A percentile compares a stretch with the other conserved stretches of the same genome.
Evolutionary conservation across 2,797 vertebrate genomes (phyloP).

Genomic region (Melanotaenia nigrans): DNA sequence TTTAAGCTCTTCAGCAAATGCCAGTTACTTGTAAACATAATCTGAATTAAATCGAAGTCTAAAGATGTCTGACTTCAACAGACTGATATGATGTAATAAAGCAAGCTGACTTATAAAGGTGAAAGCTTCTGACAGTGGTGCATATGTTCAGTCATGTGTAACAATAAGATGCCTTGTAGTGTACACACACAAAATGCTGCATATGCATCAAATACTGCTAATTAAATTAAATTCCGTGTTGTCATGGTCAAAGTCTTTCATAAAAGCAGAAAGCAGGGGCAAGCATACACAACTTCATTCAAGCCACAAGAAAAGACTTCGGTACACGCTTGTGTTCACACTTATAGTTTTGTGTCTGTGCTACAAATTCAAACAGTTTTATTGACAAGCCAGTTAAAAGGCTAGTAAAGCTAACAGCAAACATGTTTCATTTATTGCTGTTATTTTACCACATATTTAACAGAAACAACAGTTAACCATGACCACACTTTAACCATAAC

Average conservation of each 20-base stretch:
- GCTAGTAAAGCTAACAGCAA: conserved; percentile 34
- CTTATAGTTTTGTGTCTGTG: conserved; percentile 18
- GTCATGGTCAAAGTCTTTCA: conserved; percentile 4
- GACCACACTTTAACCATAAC: conserved; percentile 38
- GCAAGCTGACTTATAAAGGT: not conserved
- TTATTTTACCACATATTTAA: conserved; percentile 27
- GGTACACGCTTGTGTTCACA: conserved; percentile 16
- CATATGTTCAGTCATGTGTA: not conserved
- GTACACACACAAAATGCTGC: conserved; percentile 5
- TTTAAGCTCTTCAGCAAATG: not conserved
- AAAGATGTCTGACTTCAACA: not conserved
- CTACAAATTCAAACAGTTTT: conserved; percentile 27
- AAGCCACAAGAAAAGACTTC: conserved; percentile 21
- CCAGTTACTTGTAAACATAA: not conserved
- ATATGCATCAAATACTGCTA: conserved; percentile 14
- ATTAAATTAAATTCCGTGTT: not conserved
- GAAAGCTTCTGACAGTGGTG: not conserved
- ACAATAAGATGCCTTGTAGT: not conserved
- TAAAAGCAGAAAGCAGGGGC: conserved; percentile 19
- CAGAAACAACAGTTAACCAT: conserved; percentile 16
- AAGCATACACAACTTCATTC: conserved; percentile 11
- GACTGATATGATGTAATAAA: conserved; percentile 1
- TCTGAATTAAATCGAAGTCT: not conserved
- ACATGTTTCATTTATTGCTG: conserved; percentile 28
- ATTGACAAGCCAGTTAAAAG: conserved; percentile 40